phyloP scores from a whole-genome alignment of 2,888 invertebrate species.

The Hetaerina titia region DNA sequence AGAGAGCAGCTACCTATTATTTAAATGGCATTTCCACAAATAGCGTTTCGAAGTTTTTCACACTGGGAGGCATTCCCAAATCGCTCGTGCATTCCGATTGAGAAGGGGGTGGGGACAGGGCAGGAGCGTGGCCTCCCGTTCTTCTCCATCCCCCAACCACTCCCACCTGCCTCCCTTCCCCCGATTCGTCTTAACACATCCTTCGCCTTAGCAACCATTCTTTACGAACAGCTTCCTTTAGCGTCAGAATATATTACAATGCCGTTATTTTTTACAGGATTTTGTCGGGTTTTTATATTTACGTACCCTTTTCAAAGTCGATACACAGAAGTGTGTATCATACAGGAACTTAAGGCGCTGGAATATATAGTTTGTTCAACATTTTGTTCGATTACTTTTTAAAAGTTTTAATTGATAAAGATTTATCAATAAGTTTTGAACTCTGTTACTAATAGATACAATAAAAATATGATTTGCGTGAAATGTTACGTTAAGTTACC shows the following conservation, averaged over 20 bases:
- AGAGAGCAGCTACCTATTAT: too few species aligned
- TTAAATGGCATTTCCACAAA: not conserved
- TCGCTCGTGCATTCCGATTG: not conserved
- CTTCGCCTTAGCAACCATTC: not conserved
- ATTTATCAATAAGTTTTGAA: too few species aligned
- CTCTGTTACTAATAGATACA: too few species aligned
- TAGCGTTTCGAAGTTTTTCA: not conserved
- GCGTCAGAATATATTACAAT: not conserved
- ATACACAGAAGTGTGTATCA: too few species aligned
- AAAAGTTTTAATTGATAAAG: too few species aligned
- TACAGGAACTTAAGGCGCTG: too few species aligned
- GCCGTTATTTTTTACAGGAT: not conserved
- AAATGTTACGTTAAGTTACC: too few species aligned
- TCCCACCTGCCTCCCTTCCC: constrained; percentile 2
- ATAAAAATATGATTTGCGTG: too few species aligned
- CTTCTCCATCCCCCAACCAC: not conserved
- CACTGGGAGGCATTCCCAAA: not conserved
- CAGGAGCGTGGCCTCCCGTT: not conserved
- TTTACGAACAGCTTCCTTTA: not conserved
- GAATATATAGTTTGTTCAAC: too few species aligned
- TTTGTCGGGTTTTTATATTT: not conserved
- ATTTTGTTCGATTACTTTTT: too few species aligned
- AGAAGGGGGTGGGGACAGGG: not conserved
- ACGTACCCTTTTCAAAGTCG: too few species aligned
- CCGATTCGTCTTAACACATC: not conserved